phyloP scores from a whole-genome alignment of 2,888 invertebrate genomes.

The Chloroclysta siterata region DNA sequence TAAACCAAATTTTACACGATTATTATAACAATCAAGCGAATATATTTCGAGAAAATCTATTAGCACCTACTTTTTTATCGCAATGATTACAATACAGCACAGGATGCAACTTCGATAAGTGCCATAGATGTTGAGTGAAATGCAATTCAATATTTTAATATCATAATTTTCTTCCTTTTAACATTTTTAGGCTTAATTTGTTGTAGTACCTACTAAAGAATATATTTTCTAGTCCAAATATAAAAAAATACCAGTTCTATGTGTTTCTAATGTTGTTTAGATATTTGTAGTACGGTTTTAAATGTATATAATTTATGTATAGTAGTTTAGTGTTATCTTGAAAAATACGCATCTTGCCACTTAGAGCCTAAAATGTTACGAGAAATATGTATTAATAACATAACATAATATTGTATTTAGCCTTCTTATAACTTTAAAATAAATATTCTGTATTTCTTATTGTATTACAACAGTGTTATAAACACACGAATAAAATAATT shows the following conservation, averaged over 20 bases:
- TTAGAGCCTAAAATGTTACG: constrained; percentile 26
- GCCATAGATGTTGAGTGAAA: constrained; percentile 34
- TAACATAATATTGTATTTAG: constrained; percentile 28
- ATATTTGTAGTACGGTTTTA: constrained; percentile 14
- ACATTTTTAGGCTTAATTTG: constrained; percentile 33
- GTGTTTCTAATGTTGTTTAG: constrained; percentile 18
- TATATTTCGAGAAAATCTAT: constrained; percentile 17
- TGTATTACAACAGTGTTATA: constrained; percentile 40
- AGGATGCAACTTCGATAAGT: constrained; percentile 37
- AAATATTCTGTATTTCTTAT: constrained; percentile 20
- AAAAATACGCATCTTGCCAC: constrained; percentile 35
- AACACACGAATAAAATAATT: constrained; percentile 51
- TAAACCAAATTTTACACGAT: constrained; percentile 5
- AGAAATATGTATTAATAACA: constrained; percentile 17
- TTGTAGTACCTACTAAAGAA: constrained; percentile 29
- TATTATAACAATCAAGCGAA: not conserved
- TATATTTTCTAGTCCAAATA: constrained; percentile 46
- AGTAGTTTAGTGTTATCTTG: constrained; percentile 23
- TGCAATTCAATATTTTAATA: constrained; percentile 19
- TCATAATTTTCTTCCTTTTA: constrained; percentile 19
- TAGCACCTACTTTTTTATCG: not conserved
- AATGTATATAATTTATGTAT: constrained; percentile 20
- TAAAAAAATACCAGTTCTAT: constrained; percentile 12
- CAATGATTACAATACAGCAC: constrained; percentile 26
- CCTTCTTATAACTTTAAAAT: constrained; percentile 11